Conservation (phyloP, 1,140 invertebrate genomes). For the Nasonia longicornis region DNA sequence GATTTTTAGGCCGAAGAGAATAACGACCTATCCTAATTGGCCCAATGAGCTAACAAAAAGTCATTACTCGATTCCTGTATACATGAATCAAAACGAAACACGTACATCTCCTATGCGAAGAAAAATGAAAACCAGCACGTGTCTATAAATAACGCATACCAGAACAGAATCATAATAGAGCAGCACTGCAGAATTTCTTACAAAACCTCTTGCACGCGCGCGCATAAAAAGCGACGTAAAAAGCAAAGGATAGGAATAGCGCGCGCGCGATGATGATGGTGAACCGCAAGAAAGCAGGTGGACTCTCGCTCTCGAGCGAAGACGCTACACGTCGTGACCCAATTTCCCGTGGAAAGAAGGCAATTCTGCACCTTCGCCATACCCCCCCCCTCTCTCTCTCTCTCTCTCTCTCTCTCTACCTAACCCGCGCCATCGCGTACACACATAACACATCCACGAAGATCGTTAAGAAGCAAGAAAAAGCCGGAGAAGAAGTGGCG, state of each 20-base stretch:
- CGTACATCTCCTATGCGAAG: background rate
- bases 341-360: background rate
- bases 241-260: background rate
- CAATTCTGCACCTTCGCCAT: too few species aligned
- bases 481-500: too few species aligned
- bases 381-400: too few species aligned
- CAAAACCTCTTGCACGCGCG: background rate
- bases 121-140: background rate
- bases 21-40: background rate
- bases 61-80: too few species aligned
- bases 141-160: background rate
- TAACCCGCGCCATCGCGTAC: too few species aligned
- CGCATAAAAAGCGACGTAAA: background rate
- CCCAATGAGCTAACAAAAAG: too few species aligned
- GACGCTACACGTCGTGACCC: background rate
- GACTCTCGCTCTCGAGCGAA: background rate
- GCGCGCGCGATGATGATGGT: background rate
- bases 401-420: too few species aligned
- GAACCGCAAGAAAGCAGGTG: constrained; percentile 15
- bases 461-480: too few species aligned
- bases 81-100: too few species aligned
- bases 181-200: background rate
- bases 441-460: too few species aligned
- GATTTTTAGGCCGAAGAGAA: background rate
- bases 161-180: background rate